A percentile compares a stretch with the other conserved stretches of the same genome.
phyloP scores from a whole-genome alignment of 1,140 invertebrate species.

The Paracyclopina nana region DNA sequence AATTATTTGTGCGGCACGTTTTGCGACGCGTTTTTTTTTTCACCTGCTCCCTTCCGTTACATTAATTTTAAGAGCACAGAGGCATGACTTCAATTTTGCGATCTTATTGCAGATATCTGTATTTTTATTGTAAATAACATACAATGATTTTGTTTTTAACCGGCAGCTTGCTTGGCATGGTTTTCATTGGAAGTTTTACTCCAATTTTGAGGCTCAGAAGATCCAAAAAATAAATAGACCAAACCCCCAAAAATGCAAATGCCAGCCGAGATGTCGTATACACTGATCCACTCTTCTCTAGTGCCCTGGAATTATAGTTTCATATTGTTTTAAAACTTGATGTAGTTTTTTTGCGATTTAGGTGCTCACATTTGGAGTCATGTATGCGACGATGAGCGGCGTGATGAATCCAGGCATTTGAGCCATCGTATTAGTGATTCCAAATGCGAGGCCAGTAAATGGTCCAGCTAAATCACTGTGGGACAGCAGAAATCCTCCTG shows the following conservation, averaged over 20 bases:
- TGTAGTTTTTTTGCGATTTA: not conserved
- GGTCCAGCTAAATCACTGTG: not conserved
- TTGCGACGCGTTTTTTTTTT: no score
- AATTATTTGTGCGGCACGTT: no score
- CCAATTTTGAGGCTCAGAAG: not conserved
- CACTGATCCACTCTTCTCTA: not conserved
- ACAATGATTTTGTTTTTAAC: no score
- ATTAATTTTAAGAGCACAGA: no score
- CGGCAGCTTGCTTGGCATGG: no score
- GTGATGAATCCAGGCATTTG: not conserved
- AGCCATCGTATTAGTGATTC: not conserved
- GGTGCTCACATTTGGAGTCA: not conserved
- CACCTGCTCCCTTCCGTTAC: no score
- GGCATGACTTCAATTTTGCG: no score
- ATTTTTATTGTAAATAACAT: no score
- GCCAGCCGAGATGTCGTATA: not conserved
- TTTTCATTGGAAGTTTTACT: not conserved
- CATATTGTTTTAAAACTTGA: not conserved
- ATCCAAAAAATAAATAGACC: slow-evolving; percentile 3
- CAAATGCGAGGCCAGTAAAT: not conserved
- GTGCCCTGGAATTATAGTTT: not conserved
- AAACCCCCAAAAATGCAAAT: not conserved
- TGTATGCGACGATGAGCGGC: not conserved
- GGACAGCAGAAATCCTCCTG: not conserved
- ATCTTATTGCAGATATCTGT: no score